Percentiles rank a stretch among this genome's conserved stretches.
Conservation (phyloP, 2,113 vertebrate genomes). For the Oncorhynchus nerka region DNA sequence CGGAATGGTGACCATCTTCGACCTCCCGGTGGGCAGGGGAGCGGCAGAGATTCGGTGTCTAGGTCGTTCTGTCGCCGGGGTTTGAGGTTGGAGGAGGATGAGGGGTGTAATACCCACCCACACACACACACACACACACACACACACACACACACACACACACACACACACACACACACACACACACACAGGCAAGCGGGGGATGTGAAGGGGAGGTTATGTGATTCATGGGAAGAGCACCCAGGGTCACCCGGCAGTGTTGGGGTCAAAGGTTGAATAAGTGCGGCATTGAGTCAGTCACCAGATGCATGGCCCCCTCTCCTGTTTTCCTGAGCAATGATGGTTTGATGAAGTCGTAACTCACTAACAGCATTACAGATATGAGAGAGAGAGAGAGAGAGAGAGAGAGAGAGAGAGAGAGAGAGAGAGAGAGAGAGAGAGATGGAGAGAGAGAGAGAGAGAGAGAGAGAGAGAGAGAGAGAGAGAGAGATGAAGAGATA, state of each 20-base stretch:
- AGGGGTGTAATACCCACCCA: background rate
- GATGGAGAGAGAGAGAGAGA: background rate
- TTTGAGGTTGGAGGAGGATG: constrained; percentile 7
- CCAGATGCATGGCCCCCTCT: constrained; percentile 53
- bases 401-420: background rate
- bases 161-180: no score
- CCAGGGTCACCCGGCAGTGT: constrained; percentile 64
- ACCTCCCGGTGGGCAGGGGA: constrained; percentile 38
- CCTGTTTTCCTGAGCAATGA: constrained; percentile 30
- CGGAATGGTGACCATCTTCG: constrained; percentile 49
- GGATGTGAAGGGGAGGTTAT: constrained; percentile 47
- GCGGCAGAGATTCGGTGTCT: background rate
- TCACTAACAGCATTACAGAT: constrained; percentile 21
- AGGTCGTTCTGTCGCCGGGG: constrained; percentile 3
- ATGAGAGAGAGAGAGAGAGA: background rate
- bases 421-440: background rate
- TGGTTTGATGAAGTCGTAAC: constrained; percentile 58
- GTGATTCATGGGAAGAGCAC: constrained; percentile 63
- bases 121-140: no score
- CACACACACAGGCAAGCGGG: background rate
- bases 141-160: no score
- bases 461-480: constrained; percentile 17
- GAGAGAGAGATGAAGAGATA: constrained; percentile 11
- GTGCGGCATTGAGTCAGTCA: constrained; percentile 51
- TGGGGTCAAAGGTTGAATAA: constrained; percentile 65